phyloP scores from a whole-genome alignment of 2,888 invertebrate species.

The Tiliacea citrago region DNA sequence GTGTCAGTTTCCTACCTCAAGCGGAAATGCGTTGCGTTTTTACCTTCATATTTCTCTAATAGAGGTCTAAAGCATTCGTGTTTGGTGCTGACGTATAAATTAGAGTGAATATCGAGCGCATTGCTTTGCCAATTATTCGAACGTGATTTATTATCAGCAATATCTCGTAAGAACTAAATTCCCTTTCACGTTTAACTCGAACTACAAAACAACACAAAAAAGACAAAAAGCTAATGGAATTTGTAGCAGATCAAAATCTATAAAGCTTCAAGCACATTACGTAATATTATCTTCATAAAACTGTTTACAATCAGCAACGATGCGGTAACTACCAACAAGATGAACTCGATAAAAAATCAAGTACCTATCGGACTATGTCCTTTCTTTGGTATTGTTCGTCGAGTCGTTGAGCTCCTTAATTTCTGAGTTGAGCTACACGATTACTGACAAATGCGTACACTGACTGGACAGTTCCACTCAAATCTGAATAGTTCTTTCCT shows the following conservation, averaged over 20 bases:
- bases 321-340: constrained; percentile 39
- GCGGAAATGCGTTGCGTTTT: constrained; percentile 73
- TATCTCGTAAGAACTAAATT: constrained; percentile 6
- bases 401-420: not conserved
- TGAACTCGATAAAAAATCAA: constrained; percentile 23
- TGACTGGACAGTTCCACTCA: not conserved
- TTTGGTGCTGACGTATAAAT: constrained; percentile 30
- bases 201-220: constrained; percentile 32
- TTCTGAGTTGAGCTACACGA: not conserved
- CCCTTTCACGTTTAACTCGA: constrained; percentile 20
- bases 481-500: not conserved
- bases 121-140: constrained; percentile 7
- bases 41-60: constrained; percentile 50
- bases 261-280: constrained; percentile 8
- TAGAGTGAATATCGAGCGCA: constrained; percentile 25
- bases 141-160: constrained; percentile 9
- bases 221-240: constrained; percentile 13
- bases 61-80: constrained; percentile 11
- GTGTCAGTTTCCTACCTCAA: constrained; percentile 72
- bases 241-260: constrained; percentile 37
- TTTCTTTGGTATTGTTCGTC: not conserved
- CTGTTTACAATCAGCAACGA: constrained; percentile 13
- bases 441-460: not conserved
- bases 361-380: not conserved
- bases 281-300: not conserved